Percentiles rank a stretch among this genome's conserved stretches.
Conservation (phyloP, 2,113 vertebrate species). For the Daubentonia madagascariensis region DNA sequence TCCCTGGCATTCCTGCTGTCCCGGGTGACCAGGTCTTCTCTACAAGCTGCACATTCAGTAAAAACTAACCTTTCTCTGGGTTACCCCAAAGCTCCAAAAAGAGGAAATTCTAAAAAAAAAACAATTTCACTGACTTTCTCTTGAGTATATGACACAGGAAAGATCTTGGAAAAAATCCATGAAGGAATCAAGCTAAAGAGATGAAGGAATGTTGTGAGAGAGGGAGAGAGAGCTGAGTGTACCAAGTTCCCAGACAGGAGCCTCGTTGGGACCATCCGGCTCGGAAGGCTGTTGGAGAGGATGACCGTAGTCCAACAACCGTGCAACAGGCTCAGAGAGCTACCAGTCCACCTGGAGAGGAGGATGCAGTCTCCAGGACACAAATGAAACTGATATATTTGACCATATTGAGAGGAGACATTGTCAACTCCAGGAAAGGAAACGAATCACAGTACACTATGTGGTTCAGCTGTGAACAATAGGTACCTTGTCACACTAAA, state of each 20-base stretch:
- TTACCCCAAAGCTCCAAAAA: background rate
- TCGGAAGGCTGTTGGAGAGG: background rate
- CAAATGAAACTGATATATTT: background rate
- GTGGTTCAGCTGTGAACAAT: background rate
- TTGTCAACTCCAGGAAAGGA: background rate
- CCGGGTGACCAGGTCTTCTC: background rate
- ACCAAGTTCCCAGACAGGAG: background rate
- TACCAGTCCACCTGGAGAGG: background rate
- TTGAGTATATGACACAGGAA: background rate
- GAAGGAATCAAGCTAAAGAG: background rate
- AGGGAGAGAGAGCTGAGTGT: background rate
- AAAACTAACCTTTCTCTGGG: background rate
- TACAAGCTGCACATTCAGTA: background rate
- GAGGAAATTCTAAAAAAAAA: background rate
- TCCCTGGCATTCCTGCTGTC: background rate
- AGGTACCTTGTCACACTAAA: accelerated
- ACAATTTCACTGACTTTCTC: background rate
- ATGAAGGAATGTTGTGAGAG: too few species aligned
- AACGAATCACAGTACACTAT: accelerated
- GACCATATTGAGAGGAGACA: background rate
- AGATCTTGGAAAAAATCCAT: background rate
- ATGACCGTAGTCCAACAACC: accelerated
- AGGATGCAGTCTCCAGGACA: background rate
- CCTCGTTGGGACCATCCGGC: background rate
- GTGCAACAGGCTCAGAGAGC: background rate